Conservation (phyloP, 2,888 invertebrate species). For the Gasteruption jaculator region DNA sequence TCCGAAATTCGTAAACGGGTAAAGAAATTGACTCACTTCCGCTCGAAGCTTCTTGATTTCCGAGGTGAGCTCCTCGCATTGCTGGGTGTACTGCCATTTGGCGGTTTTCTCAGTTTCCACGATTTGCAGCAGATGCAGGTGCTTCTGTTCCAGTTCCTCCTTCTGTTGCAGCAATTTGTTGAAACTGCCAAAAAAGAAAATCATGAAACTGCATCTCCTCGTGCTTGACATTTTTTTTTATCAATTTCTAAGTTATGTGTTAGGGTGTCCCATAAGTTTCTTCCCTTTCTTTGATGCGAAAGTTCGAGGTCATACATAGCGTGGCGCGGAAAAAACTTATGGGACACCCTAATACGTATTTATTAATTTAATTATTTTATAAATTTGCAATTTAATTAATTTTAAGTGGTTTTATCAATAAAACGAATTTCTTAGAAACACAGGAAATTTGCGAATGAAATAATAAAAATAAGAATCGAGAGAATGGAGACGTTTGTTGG, state of each 20-base stretch:
- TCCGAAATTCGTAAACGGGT: conserved; percentile 7
- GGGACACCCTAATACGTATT: too few relatives aligned
- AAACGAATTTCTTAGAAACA: too few relatives aligned
- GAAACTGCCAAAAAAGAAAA: conserved; percentile 60
- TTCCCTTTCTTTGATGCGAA: not conserved
- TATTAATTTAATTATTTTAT: too few relatives aligned
- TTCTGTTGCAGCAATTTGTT: conserved; percentile 84
- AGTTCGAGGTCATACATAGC: too few relatives aligned
- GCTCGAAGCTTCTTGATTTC: conserved; percentile 85
- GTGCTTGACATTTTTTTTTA: not conserved
- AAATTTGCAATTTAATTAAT: too few relatives aligned
- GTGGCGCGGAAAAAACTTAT: too few relatives aligned
- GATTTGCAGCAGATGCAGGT: conserved; percentile 81
- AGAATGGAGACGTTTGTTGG: too few relatives aligned
- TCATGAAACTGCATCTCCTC: too few relatives aligned
- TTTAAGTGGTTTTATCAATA: too few relatives aligned
- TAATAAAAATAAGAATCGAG: too few relatives aligned
- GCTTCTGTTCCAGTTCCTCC: conserved; percentile 88
- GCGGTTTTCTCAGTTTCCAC: conserved; percentile 89
- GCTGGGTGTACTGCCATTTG: conserved; percentile 90
- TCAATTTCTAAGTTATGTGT: not conserved
- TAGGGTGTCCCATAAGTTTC: too few relatives aligned
- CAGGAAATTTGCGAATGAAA: too few relatives aligned
- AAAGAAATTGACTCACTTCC: conserved; percentile 61
- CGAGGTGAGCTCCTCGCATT: conserved; percentile 82